Evolutionary conservation across 2,888 invertebrate genomes (phyloP), one percentile per base, ranked within the genome.

Genomic region (Cephus sareptanus): DNA sequence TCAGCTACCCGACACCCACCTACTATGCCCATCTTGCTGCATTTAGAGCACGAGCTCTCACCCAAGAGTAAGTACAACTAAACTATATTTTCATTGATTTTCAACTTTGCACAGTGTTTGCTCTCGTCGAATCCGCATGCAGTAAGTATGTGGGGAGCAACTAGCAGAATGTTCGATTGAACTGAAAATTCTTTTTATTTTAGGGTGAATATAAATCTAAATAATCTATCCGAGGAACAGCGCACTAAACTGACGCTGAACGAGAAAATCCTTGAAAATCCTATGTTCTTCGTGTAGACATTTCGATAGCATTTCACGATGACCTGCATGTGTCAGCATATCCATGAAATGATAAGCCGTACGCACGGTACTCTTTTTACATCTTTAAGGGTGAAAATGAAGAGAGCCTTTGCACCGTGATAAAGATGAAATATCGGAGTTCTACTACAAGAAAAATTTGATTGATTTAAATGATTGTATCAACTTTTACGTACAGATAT

Each of bases 21-120:
- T 97, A 97, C 92, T 96, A 97, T 91, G 97, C 97, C 23, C 97
- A 97, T 92, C 94, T 97, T 76, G 97, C 96, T n/a, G 97, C 97
- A 15, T 94, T 95, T 76, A 93, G 97, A 30, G 97, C 94, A 2
- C 90, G 93, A 74, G 92, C 93, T 33, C 92, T 94, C 31, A 93
- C 93, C 23, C 84, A 88, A 0, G 85, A 89, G 93, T 92, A 89
- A 90, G 93, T 92, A 84, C n/a, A 77, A 13, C 40, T 4, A 15
- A 35, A 56, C 31, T 33, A 3, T 79, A 37, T 68, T 56, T 56
- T 23, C 6, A 23, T 56, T 56, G 6, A 56, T 56, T 56, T 56
- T 15, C 1, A 30, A 70, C 11, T 23, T 71, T 75, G 12, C 12
- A 71, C 70, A 34, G n/a, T 31, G 31, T 68, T 23, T n/a, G 3